Conservation (phyloP, 2,113 vertebrate genomes). For the Psittacara wagleri region DNA sequence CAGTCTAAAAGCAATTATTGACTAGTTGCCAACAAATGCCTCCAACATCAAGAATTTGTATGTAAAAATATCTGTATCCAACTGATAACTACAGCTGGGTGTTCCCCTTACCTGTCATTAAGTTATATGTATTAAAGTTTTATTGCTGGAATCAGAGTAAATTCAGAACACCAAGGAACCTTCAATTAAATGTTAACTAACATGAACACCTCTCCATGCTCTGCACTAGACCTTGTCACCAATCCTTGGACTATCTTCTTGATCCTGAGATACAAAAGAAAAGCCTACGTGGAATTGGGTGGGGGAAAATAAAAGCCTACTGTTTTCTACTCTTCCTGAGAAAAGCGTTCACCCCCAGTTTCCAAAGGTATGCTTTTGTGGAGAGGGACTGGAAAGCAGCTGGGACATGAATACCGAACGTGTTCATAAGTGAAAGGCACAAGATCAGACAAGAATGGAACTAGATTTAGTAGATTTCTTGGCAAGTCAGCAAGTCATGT, state of each 20-base stretch:
- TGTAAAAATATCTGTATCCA: neutral
- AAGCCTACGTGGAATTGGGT: neutral
- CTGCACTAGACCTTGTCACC: neutral
- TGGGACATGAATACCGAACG: neutral
- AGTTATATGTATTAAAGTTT: neutral
- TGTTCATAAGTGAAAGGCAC: neutral
- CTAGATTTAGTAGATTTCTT: neutral
- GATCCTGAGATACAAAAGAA: neutral
- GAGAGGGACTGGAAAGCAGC: neutral
- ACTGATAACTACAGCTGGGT: neutral
- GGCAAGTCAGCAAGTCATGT: neutral
- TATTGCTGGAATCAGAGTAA: neutral
- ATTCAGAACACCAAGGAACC: neutral
- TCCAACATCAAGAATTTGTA: neutral
- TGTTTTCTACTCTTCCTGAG: neutral
- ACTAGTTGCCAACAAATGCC: neutral
- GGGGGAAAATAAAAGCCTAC: neutral
- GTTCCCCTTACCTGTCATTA: neutral
- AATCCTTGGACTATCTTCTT: neutral
- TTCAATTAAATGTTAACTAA: neutral
- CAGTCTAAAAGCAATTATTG: neutral
- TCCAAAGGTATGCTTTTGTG: neutral
- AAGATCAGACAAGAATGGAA: neutral
- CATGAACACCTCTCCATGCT: neutral
- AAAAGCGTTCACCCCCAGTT: neutral